A percentile compares a stretch with the other conserved stretches of the same genome.
These are phyloP conservation scores for Toxonevra muliebris DNA, from an alignment of 2,888 invertebrate species.

Conservation along the genomic window DNA sequence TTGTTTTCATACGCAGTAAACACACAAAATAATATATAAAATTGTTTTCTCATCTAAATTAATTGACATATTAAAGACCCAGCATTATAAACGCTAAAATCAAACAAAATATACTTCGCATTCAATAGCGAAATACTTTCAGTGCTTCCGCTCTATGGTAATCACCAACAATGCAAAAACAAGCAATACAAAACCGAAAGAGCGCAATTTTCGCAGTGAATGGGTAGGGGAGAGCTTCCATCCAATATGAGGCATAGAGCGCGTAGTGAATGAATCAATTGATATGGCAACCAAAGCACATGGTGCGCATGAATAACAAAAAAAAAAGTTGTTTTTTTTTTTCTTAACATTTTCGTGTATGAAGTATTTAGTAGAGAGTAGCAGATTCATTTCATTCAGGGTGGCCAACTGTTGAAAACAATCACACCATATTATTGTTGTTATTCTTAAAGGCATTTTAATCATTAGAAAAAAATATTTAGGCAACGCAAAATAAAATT, in stretches of 20 bases:
- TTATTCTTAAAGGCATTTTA: neutral
- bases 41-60: too few relatives aligned
- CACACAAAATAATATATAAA: too few relatives aligned
- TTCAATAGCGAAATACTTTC: too few relatives aligned
- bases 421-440: neutral
- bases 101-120: too few relatives aligned
- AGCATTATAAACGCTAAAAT: too few relatives aligned
- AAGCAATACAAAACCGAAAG: neutral
- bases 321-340: constrained; percentile 9
- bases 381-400: constrained; percentile 12
- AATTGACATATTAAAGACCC: too few relatives aligned
- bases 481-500: too few relatives aligned
- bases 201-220: neutral
- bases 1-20: too few relatives aligned
- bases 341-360: neutral
- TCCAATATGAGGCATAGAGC: too few relatives aligned
- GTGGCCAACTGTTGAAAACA: neutral
- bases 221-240: constrained; percentile 15
- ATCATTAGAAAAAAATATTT: neutral
- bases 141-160: too few relatives aligned
- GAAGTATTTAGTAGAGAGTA: constrained; percentile 24
- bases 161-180: neutral
- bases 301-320: constrained; percentile 58
- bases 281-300: constrained; percentile 47
- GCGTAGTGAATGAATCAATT: too few relatives aligned